phyloP scores from a whole-genome alignment of 2,888 invertebrate species.

The Machimus rusticus region DNA sequence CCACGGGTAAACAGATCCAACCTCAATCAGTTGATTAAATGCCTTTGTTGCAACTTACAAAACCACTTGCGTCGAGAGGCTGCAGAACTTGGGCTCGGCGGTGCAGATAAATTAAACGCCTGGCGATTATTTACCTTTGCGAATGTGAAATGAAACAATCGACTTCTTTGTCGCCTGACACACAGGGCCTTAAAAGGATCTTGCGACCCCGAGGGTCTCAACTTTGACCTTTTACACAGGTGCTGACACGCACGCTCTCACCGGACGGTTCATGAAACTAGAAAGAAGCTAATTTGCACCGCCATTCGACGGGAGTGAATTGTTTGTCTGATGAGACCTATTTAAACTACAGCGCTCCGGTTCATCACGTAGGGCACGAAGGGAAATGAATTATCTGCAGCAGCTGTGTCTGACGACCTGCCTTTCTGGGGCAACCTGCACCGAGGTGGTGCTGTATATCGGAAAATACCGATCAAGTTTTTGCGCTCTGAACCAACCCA shows the following conservation, averaged over 20 bases:
- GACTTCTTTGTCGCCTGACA: neutral
- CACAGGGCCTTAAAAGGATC: neutral
- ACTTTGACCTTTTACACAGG: neutral
- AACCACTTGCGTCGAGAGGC: neutral
- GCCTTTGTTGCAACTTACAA: slow-evolving; percentile 16
- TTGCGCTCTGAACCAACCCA: neutral
- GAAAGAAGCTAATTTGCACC: neutral
- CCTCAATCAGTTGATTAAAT: slow-evolving; percentile 26
- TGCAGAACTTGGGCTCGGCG: neutral
- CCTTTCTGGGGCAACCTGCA: neutral
- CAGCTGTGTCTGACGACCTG: slow-evolving; percentile 10
- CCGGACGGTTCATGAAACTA: neutral
- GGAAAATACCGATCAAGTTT: neutral
- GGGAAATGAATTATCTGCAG: neutral
- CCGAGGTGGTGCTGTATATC: neutral
- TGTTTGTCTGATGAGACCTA: neutral
- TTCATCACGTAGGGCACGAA: slow-evolving; percentile 2
- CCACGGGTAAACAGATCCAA: neutral
- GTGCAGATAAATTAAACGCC: slow-evolving; percentile 5
- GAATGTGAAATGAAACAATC: neutral
- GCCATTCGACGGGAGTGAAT: neutral
- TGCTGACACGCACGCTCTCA: neutral
- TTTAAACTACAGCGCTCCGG: neutral
- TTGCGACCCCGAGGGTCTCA: neutral
- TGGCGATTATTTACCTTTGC: neutral